Percentiles rank a stretch among this genome's conserved stretches.
phyloP scores from a whole-genome alignment of 1,140 invertebrate genomes.

The Dysdera silvatica region DNA sequence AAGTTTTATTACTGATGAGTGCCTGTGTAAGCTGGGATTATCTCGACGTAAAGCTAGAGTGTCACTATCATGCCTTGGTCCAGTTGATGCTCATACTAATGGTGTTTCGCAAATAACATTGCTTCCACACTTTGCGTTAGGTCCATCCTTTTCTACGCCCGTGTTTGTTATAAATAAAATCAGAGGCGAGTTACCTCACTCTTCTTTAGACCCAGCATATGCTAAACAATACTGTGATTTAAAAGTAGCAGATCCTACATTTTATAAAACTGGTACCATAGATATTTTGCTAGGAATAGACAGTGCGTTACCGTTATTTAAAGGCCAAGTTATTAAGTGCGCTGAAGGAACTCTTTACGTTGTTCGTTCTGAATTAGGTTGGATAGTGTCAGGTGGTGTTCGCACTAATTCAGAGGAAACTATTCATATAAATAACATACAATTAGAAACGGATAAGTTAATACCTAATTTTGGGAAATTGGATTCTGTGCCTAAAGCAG shows the following conservation, averaged over 20 bases:
- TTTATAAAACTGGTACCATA: not conserved
- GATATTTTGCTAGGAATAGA: slow-evolving; percentile 1
- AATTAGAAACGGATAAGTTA: not conserved
- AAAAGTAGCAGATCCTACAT: not conserved
- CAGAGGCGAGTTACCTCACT: not conserved
- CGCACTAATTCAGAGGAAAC: not conserved
- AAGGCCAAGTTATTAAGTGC: not conserved
- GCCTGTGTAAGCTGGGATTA: not conserved
- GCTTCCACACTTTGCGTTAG: not conserved
- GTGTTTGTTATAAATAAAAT: slow-evolving; percentile 7
- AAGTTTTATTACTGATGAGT: not conserved
- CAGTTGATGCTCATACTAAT: not conserved
- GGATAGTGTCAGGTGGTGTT: not conserved
- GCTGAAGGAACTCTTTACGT: not conserved
- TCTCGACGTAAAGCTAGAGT: not conserved
- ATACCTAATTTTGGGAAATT: not conserved
- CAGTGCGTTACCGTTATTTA: not conserved
- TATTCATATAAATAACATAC: not conserved
- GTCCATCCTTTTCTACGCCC: not conserved
- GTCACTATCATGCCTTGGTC: not conserved
- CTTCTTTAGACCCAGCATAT: not conserved
- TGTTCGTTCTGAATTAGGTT: not conserved
- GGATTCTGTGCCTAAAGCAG: not conserved
- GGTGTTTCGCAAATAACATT: not conserved
- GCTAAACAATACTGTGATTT: not conserved